These are phyloP conservation scores for Dolichomitus sp. DNA, from an alignment of 2,888 invertebrate genomes.

Conservation along the genomic window DNA sequence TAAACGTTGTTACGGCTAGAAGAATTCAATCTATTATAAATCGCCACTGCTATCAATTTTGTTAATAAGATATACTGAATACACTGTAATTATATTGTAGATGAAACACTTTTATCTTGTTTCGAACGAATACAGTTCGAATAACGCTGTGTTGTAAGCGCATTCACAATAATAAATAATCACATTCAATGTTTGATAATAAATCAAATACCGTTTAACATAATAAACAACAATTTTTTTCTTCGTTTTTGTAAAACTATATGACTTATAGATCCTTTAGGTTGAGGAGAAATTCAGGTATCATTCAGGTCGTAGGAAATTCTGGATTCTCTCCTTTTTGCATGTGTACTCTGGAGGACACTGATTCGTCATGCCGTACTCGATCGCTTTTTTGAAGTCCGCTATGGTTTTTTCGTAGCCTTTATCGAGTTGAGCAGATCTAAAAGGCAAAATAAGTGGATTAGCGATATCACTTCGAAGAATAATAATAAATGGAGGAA, in stretches of 20 bases:
- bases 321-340: conserved; percentile 81
- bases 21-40: conserved; percentile 32
- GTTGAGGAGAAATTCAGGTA: conserved; percentile 5
- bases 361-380: conserved; percentile 88
- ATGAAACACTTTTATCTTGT: conserved; percentile 42
- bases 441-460: conserved; percentile 79
- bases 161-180: conserved; percentile 25
- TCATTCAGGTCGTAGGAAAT: conserved; percentile 77
- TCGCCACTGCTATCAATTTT: conserved; percentile 16
- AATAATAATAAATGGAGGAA: conserved; percentile 7
- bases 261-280: neutral
- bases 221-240: conserved; percentile 4
- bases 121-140: conserved; percentile 40
- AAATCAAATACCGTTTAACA: conserved; percentile 21
- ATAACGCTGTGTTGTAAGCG: conserved; percentile 35
- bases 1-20: conserved; percentile 31
- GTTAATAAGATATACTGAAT: conserved; percentile 24
- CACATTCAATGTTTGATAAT: conserved; percentile 55
- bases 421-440: conserved; percentile 87
- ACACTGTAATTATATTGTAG: conserved; percentile 64
- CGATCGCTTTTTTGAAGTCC: conserved; percentile 90
- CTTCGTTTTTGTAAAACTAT: conserved; percentile 10
- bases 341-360: conserved; percentile 83
- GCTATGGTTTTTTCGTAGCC: conserved; percentile 90
- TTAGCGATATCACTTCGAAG: conserved; percentile 11